Evolutionary conservation across 2,888 invertebrate genomes (phyloP), one percentile per base, ranked within the genome.

Genomic region (Ditylenchus weischeri): DNA sequence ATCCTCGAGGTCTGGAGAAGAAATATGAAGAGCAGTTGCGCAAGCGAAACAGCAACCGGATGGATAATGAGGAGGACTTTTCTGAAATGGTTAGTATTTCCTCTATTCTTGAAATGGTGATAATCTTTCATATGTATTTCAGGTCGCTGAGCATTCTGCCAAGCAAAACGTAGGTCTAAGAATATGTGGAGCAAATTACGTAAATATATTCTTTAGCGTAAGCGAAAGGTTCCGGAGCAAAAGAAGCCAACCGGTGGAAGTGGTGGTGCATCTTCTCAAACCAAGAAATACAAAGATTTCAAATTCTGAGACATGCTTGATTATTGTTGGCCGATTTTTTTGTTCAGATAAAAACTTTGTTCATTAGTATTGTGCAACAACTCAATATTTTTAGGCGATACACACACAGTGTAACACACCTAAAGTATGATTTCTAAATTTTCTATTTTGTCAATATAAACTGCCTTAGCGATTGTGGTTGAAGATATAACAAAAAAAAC

Each of bases 21-120:
- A 85, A 94, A 65, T 96, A 96, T 84, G 96, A 98, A 83, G 91
- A 95, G 78, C 93, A 94, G 74, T 89, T 96, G 87, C 87, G 93
- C 18, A 94, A 95, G 84, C 90, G 92, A 81, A 90, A 93, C 80
- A 63, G 69, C 47, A 69, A 57, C 21, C 48, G 65, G 49, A 66
- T 64, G 43, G 75, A 72, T 15, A 78, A 78, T n/a, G 90, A 91
- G 75, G 96, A 96, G 86, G 96, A 98, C 87, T 88, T 96, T 57
- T 93, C 93, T 35, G 96, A 98, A 84, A 95, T 98, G 94, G 43
- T 43, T 43, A 15, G 88, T 96, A 81, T 5, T 6, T 29, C 29
- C 29, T 59, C n/a, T 60, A 13, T 15, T 0, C 5, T 21, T 48
- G 48, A n/a, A 4, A 6, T 19, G 7, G 21, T 19, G 50, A 4